Conservation (phyloP, 2,888 invertebrate genomes). For the Plusia festucae region DNA sequence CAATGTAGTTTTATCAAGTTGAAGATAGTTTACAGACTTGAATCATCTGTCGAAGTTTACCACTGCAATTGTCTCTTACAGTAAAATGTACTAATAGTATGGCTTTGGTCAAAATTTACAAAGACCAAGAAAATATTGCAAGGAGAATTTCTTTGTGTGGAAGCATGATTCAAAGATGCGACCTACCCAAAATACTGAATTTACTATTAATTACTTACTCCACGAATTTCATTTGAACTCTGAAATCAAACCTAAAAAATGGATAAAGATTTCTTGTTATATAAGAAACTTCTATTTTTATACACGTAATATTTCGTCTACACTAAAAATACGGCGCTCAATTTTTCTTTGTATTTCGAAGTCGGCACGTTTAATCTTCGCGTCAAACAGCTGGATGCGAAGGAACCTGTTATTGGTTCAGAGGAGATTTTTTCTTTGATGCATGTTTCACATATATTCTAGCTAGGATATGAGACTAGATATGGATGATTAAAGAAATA, state of each 20-base stretch:
- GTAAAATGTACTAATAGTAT: too few relatives aligned
- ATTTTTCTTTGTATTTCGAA: conserved; percentile 55
- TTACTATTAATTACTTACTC: too few relatives aligned
- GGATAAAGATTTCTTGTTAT: too few relatives aligned
- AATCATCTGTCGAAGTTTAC: background rate
- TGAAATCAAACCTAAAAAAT: background rate
- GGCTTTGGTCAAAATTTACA: too few relatives aligned
- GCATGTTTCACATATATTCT: conserved; percentile 52
- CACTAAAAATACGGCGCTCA: conserved; percentile 5
- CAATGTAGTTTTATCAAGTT: background rate
- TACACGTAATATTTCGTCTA: background rate
- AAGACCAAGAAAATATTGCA: too few relatives aligned
- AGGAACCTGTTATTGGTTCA: conserved; percentile 64
- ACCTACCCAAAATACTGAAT: too few relatives aligned
- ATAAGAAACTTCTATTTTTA: background rate
- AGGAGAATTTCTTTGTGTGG: too few relatives aligned
- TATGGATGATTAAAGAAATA: too few relatives aligned
- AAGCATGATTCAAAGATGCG: too few relatives aligned
- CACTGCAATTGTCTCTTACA: too few relatives aligned
- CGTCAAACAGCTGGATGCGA: conserved; percentile 55
- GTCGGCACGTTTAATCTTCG: conserved; percentile 67
- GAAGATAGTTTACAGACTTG: too few relatives aligned
- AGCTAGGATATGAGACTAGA: conserved; percentile 19
- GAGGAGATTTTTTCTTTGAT: conserved; percentile 52
- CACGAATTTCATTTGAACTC: background rate